Evolutionary conservation across 2,797 vertebrate genomes (phyloP).

Genomic region (Falco novaeseelandiae): DNA sequence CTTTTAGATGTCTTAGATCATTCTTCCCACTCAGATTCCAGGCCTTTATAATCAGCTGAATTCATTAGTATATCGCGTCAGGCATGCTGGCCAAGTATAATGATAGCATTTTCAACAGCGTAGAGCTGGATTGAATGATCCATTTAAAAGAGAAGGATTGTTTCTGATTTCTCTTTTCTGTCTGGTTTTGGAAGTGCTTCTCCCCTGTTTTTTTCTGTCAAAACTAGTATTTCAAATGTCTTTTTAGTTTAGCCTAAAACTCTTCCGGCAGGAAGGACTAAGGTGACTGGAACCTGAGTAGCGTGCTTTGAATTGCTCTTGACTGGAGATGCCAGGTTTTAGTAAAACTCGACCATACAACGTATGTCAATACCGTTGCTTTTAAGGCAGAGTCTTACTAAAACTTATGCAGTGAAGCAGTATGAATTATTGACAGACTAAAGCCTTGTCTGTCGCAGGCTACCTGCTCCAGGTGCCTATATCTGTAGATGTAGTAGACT

Average conservation of each 20-base stretch:
- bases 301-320: not conserved
- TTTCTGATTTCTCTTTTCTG: not conserved
- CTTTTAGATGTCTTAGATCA: not conserved
- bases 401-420: slow-evolving; percentile 30
- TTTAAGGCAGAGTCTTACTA: slow-evolving; percentile 18
- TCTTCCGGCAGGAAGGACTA: not conserved
- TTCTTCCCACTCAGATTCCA: not conserved
- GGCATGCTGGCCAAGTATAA: not conserved
- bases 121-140: not conserved
- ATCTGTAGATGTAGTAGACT: not conserved
- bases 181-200: not conserved
- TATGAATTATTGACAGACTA: slow-evolving; percentile 45
- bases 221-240: not conserved
- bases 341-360: not conserved
- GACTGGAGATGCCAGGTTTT: not conserved
- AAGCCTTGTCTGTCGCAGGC: slow-evolving; percentile 6
- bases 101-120: not conserved
- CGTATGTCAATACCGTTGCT: not conserved
- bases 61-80: not conserved
- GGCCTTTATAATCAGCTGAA: not conserved
- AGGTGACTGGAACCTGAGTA: not conserved
- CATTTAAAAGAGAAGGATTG: not conserved
- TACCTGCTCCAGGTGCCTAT: slow-evolving; percentile 38
- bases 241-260: not conserved
- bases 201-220: not conserved